Percentiles rank a stretch among this genome's conserved stretches.
Conservation (phyloP, 2,113 vertebrate species). For the Heterochromis multidens region DNA sequence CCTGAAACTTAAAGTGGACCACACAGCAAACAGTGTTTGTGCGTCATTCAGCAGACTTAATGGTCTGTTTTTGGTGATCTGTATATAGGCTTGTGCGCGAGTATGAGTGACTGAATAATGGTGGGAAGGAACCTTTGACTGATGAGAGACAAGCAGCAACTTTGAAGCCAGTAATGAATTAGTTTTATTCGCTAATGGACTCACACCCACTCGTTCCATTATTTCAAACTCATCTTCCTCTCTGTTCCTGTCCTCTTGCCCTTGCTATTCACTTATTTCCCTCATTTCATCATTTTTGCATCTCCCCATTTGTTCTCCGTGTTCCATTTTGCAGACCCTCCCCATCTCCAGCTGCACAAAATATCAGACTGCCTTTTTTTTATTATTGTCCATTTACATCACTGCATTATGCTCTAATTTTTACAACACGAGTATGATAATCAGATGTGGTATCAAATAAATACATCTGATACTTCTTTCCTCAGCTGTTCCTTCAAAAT, state of each 20-base stretch:
- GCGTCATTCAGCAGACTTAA: not conserved
- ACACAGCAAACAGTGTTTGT: not conserved
- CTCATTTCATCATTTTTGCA: constrained; percentile 45
- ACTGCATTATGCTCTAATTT: not conserved
- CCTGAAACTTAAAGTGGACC: not conserved
- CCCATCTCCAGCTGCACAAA: not conserved
- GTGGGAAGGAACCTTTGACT: constrained; percentile 60
- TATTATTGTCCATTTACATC: not conserved
- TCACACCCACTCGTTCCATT: constrained; percentile 15
- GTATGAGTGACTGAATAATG: constrained; percentile 17
- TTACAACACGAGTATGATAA: not conserved
- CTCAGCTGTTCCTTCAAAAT: not conserved
- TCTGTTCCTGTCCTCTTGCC: constrained; percentile 13
- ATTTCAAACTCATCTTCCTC: constrained; percentile 17
- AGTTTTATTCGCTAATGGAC: constrained; percentile 12
- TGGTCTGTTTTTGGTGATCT: not conserved
- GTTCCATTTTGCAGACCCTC: not conserved
- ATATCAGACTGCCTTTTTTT: not conserved
- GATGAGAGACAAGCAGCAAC: constrained; percentile 32
- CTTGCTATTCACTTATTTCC: constrained; percentile 1
- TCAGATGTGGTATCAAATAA: not conserved
- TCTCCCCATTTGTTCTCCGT: not conserved
- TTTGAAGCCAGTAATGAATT: constrained; percentile 13
- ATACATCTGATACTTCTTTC: not conserved
- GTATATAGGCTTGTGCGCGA: not conserved